Percentiles rank a stretch among this genome's conserved stretches.
phyloP scores from a whole-genome alignment of 2,888 invertebrate genomes.

The Meandrusa payeni region DNA sequence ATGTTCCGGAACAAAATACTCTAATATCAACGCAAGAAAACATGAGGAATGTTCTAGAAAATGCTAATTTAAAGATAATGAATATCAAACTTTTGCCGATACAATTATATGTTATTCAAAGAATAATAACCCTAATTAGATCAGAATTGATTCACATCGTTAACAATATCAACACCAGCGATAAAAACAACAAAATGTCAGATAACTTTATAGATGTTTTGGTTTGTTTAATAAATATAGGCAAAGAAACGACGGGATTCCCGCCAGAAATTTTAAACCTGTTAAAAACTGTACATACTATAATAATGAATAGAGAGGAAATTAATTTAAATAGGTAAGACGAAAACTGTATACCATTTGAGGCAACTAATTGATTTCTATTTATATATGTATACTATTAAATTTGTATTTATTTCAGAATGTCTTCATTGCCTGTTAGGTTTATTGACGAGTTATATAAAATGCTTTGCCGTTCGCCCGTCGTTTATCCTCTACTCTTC shows the following conservation, averaged over 20 bases:
- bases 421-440: conserved; percentile 49
- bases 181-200: conserved; percentile 14
- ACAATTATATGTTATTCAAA: conserved; percentile 73
- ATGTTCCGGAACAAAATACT: conserved; percentile 45
- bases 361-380: too few relatives aligned
- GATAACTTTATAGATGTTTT: conserved; percentile 29
- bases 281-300: conserved; percentile 45
- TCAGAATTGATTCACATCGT: conserved; percentile 29
- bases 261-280: conserved; percentile 51
- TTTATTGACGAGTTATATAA: conserved; percentile 68
- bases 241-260: conserved; percentile 44
- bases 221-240: conserved; percentile 28
- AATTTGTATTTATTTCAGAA: conserved; percentile 38
- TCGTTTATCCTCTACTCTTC: conserved; percentile 53
- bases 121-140: conserved; percentile 52
- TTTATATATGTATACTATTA: too few relatives aligned
- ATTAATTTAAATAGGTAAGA: conserved; percentile 42
- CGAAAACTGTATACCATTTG: too few relatives aligned
- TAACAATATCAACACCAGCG: conserved; percentile 23
- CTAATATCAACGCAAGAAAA: conserved; percentile 41
- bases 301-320: conserved; percentile 34
- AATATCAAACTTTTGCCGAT: conserved; percentile 77
- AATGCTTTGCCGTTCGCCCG: conserved; percentile 50
- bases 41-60: conserved; percentile 34
- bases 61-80: conserved; percentile 27